phyloP scores from a whole-genome alignment of 2,797 vertebrate genomes.

The Anguilla obscura region DNA sequence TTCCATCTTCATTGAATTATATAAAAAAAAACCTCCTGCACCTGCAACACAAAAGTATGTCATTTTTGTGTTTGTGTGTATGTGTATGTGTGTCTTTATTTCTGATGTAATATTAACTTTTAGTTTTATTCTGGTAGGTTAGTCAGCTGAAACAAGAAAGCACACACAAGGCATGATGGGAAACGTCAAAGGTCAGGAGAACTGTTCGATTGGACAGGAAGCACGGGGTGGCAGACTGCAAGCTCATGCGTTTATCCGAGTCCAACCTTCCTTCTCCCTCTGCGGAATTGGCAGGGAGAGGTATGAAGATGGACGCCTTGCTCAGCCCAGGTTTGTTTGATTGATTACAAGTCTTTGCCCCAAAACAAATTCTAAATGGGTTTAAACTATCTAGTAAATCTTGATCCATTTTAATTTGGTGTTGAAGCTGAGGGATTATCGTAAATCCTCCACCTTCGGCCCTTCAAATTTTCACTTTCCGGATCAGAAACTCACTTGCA shows the following conservation, averaged over 20 bases:
- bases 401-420: constrained; percentile 35
- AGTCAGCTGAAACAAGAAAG: not conserved
- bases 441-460: not conserved
- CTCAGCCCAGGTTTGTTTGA: constrained; percentile 39
- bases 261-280: not conserved
- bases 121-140: not conserved
- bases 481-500: not conserved
- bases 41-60: no score
- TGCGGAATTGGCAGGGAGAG: constrained; percentile 3
- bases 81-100: not conserved
- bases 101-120: not conserved
- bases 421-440: constrained; percentile 35
- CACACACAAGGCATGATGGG: not conserved
- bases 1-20: no score
- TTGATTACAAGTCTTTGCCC: constrained; percentile 39
- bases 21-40: no score
- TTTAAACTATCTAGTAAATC: constrained; percentile 44
- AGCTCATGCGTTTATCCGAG: constrained; percentile 1
- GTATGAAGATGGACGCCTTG: constrained; percentile 37
- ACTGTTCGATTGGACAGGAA: not conserved
- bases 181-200: not conserved
- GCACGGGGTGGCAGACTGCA: not conserved
- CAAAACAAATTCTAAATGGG: constrained; percentile 49
- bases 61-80: no score
- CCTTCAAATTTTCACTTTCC: not conserved